Evolutionary conservation across 2,888 invertebrate genomes (phyloP), one percentile per base, ranked within the genome.

Genomic region (Acrocera orbiculus): DNA sequence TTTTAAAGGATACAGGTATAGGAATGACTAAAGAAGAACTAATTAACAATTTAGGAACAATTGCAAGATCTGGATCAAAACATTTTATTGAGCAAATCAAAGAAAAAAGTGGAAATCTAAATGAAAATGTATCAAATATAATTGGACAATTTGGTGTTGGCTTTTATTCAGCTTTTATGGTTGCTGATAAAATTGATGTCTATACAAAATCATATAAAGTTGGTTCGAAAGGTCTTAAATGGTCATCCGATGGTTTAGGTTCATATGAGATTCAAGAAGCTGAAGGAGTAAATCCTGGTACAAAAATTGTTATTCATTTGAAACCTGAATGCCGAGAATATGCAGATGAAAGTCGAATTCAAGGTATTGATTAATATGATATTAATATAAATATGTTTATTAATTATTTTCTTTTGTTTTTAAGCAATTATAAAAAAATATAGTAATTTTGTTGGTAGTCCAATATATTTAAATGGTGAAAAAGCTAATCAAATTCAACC

Each of bases 141-240:
- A 92, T 93, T 53, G 92, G 95, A 4, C 93, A 96, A 58, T 96
- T 96, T 65, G 96, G 95, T 44, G 96, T 96, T 13, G 96, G 95
- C 2, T 96, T 96, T 59, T 96, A 96, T 58, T 93, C 95, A 10
- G 78, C 83, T 1, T 96, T 96, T 55, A 95, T 96, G 87, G 95
- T 95, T 4, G 90, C 92, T 15, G 81, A 92, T 47, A 80, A 77
- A 53, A 89, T 96, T 16, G 90, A 92, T 50, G 93, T 95, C 1
- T 93, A 65, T 53, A 86, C 92, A 3, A 72, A 73, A 50, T 76
- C 80, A 36, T 73, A 77, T 37, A 59, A 62, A 30, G 54, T 57
- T 4, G 69, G 70, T 41, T 69, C 75, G 1, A 66, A 70, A 9
- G 90, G 87, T 2, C 74, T 78, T 49, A 76, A 75, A 50, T 95